Evolutionary conservation across 2,797 vertebrate species (phyloP), one percentile per base, ranked within the genome.

Genomic region (Acrocephalus scirpaceus): DNA sequence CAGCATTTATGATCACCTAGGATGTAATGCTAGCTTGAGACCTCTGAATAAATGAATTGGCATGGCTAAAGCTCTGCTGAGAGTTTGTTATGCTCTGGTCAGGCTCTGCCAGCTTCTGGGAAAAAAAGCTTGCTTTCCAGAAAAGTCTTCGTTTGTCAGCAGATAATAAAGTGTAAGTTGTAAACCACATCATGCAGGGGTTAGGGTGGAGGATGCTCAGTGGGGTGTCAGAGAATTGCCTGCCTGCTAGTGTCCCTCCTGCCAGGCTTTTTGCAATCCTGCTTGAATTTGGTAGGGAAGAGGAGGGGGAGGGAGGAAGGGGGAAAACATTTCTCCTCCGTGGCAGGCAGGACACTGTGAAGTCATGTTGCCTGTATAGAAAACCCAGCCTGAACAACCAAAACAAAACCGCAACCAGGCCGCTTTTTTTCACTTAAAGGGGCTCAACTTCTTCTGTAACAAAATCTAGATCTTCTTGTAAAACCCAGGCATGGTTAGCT

Each of bases 1-100:
- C 56, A 6, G 21, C 81, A 92, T 97, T 97, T 94, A 96, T 95
- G 95, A 97, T 94, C 87, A 89, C 94, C 83, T 96, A 92, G 94
- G 93, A 92, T 40, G 74, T 64, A 96, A 96, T 45, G 60, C 65
- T 89, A 57, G 26, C 27, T 22, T 79, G 42, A 91, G 96, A 95
- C 66, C 92, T 97, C 86, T 1, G 1, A 85, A 88, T 94, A 96
- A 84, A 97, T 77, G 64, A 95, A 96, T 60, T 20, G 82, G 58
- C 90, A 66, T 1, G 1, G 57, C 78, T 90, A 65, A 93, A 92
- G 62, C 72, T 73, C 73, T 78, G 85, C 67, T 72, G 90, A 90
- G 86, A 85, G 13, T 84, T 93, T 51, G 23, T 75, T 70, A 45
- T 0, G 3, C 78, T 89, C 67, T 0, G 0, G 48, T 88, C 81